Base-by-base conservation (phyloP, 2,113 vertebrate species). In the Eonycteris spelaea region DNA sequence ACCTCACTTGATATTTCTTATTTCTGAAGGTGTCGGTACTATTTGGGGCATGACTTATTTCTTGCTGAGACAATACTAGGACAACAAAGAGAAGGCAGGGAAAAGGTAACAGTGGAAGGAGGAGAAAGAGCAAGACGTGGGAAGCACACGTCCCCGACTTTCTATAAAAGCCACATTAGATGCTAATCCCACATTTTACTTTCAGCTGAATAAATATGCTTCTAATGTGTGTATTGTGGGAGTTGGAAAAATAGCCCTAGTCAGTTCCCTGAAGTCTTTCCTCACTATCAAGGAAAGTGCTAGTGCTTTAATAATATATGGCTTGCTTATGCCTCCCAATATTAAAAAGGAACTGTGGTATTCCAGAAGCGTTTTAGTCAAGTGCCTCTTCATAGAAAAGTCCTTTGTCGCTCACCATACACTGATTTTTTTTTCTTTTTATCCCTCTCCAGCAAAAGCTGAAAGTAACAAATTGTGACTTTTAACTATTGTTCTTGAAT, bases 401-500 rank as follows among this genome's bases (percentile, higher is more conserved):
- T 7, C 6, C 53, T 35, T 86, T 75, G 79, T 57, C 74, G 86
- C 57, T 95, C 80, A 84, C 57, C 13, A 30, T 15, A 5, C 1
- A 33, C 43, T 28, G 48, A 61, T 57, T 3, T 78, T 53, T 89
- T 73, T 65, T 16, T 1, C 33, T 35, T 70, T 83, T 88, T 61
- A 57, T 89, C 68, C 90, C 40, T 84, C 48, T 71, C 82, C 57
- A 82, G 82, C 82, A 91, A 95, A 92, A 96, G n/a, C 45, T 78
- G 30, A 51, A 87, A 80, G 22, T 84, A 93, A 91, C 74, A 84
- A 95, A 79, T 80, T 30, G 4, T 78, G 68, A 89, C 59, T 74
- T 22, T 68, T 68, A 77, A 73, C 77, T 94, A 53, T 79, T 88
- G 35, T 73, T 83, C 74, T 40, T 94, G 43, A 95, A 90, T 91